Base-by-base conservation (phyloP, 2,888 invertebrate species). In the Therioaphis trifolii region DNA sequence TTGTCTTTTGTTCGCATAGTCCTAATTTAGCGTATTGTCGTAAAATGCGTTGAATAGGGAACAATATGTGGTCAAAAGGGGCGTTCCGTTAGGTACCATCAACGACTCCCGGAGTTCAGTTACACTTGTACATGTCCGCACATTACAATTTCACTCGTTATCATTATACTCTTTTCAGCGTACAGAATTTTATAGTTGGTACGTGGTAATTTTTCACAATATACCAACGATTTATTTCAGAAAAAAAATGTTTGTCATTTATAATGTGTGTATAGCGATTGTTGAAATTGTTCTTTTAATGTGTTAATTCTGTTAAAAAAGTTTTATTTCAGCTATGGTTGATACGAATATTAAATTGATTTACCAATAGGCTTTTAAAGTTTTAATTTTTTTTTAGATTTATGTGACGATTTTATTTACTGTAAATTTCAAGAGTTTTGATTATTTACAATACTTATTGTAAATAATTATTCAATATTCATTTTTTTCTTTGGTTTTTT, bases 1-100 rank as follows among this genome's bases (percentile, higher is more conserved):
- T 80, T 80, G 80, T 72, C 71, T 72, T 80, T 80, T 80, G 80
- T 80, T 61, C 80, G 71, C 12, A 1, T 7, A 18, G 61, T 46
- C 29, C 80, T 80, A 80, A 80, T 80, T 80, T 72, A 71, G 46
- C 46, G 71, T 49, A 80, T 80, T 80, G 80, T 80, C 80, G 80
- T 71, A 7, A 29, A 71, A 71, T 29, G 55, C 61, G 58, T 71
- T 40, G 69, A 79, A 27, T 52, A 12, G 46, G 18, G 80, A 80
- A 72, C 80, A 72, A 72, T 80, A 35, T 72, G 71, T 72, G 80
- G 71, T 80, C 29, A 80, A 72, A 80, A 55, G 46, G 46, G 80
- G 80, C 80, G 80, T 71, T 61, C 27, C 71, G 35, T 46, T 49
- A 27, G 46, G 21, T 46, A 46, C 46, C 58, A 29, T 52, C 79